A percentile compares a stretch with the other conserved stretches of the same genome.
These are phyloP conservation scores for Cebus imitator DNA, from an alignment of 2,113 vertebrate genomes.

Conservation along the genomic window DNA sequence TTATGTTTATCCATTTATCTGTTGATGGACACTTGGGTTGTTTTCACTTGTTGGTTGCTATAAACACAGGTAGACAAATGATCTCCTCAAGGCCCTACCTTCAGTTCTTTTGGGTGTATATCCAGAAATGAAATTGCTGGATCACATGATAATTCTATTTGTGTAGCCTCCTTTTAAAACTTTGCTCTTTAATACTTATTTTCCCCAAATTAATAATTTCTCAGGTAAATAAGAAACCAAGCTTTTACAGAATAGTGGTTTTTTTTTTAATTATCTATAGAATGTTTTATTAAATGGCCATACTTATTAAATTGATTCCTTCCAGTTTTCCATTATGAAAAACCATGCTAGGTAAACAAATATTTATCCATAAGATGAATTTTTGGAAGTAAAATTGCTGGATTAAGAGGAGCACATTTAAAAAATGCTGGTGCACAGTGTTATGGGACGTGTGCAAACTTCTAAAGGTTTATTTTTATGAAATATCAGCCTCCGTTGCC, in stretches of 20 bases:
- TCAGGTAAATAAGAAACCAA: slow-evolving; percentile 4
- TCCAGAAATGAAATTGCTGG: background rate
- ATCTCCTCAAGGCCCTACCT: background rate
- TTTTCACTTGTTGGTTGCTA: background rate
- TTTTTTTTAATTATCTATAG: background rate
- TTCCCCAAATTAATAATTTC: background rate
- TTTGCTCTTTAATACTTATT: slow-evolving; percentile 3
- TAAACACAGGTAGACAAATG: background rate
- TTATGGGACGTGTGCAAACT: background rate
- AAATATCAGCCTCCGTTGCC: background rate
- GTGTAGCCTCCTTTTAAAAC: background rate
- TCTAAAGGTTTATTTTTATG: background rate
- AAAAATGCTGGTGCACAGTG: background rate
- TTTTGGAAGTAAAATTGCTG: background rate
- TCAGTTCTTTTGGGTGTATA: background rate
- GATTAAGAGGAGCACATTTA: background rate
- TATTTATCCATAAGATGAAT: background rate
- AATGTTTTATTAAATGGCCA: background rate
- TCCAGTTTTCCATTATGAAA: slow-evolving; percentile 27
- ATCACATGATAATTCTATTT: background rate
- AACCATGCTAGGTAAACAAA: background rate
- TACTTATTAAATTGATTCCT: background rate
- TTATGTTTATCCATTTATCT: background rate
- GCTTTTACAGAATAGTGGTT: background rate
- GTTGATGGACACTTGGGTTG: background rate